Conservation (phyloP, 2,797 vertebrate species). For the Buceros bicornis region DNA sequence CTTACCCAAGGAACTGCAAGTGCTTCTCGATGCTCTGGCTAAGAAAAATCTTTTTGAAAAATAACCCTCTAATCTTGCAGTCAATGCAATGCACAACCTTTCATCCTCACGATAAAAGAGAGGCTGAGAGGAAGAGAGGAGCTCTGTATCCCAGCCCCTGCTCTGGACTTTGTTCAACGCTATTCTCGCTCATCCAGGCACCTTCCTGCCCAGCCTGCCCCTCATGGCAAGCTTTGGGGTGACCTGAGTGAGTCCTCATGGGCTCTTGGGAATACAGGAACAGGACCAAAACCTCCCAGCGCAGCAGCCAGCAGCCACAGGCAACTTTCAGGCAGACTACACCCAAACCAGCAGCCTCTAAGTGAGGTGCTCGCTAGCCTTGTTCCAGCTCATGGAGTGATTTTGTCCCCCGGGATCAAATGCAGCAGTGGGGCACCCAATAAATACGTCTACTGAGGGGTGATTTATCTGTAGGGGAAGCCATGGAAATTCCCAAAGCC, state of each 20-base stretch:
- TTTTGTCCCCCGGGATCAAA: not conserved
- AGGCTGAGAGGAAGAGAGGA: not conserved
- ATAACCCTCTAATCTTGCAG: not conserved
- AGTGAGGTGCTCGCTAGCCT: not conserved
- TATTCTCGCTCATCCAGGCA: no score
- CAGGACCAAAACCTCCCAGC: not conserved
- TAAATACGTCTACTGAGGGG: not conserved
- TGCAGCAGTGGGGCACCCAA: not conserved
- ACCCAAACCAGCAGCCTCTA: not conserved
- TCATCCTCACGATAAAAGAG: not conserved
- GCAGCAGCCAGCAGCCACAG: not conserved
- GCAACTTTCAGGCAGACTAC: not conserved
- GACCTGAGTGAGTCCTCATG: accelerated
- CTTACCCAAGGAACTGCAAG: not conserved
- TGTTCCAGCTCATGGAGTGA: not conserved
- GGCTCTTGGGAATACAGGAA: not conserved
- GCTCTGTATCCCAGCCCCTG: not conserved
- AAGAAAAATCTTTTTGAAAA: not conserved
- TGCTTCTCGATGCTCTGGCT: not conserved
- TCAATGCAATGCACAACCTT: not conserved
- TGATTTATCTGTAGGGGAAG: conserved; percentile 20
- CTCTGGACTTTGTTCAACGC: not conserved
- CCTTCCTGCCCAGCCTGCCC: not conserved
- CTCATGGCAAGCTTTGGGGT: accelerated
- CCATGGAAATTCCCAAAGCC: conserved; percentile 42